Base-by-base conservation (phyloP, 2,797 vertebrate species). In the Thamnophis elegans region DNA sequence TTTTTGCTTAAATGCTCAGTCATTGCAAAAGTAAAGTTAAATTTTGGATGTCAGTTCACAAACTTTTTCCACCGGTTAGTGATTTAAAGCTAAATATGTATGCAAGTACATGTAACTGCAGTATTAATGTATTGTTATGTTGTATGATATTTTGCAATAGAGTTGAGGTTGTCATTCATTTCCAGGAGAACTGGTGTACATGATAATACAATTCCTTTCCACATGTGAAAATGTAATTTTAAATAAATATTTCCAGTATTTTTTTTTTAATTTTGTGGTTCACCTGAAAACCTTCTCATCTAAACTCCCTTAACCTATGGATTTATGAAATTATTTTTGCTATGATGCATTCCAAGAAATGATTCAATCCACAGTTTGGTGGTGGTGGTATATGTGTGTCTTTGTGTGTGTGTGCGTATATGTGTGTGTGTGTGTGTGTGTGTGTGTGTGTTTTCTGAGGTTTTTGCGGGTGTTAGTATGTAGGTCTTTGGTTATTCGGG, bases 21-120 rank as follows among this genome's bases (percentile, higher is more conserved):
- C 58, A 92, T 78, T 91, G 25, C 42, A 90, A 94, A 82, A 56
- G 1, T 10, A 14, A 90, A 68, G 92, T 93, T 42, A 92, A 88
- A 86, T 90, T 85, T 86, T 11, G 6, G 1, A 0, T 89, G 16
- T 5, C 68, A 92, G 51, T 3, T 85, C 26, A 54, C 82, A 56
- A 5, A 90, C 2, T 65, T 92, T 78, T 73, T 3, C 2, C 10
- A 88, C 59, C n/a, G 90, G 88, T 88, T 88, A 58, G 54, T 88
- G 65, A 93, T 82, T 85, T 90, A 82, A 86, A 62, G 47, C 55
- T 60, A 85, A 88, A 90, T 58, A 93, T 55, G 73, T 88, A 32
- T 60, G 56, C 12, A 78, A 93, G 89, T 25, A 65, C 85, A 54
- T 90, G 88, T 82, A 89, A 78, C 5, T 87, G 89, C 47, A 59